phyloP scores from a whole-genome alignment of 2,113 vertebrate species.

The Bujurquina vittata region DNA sequence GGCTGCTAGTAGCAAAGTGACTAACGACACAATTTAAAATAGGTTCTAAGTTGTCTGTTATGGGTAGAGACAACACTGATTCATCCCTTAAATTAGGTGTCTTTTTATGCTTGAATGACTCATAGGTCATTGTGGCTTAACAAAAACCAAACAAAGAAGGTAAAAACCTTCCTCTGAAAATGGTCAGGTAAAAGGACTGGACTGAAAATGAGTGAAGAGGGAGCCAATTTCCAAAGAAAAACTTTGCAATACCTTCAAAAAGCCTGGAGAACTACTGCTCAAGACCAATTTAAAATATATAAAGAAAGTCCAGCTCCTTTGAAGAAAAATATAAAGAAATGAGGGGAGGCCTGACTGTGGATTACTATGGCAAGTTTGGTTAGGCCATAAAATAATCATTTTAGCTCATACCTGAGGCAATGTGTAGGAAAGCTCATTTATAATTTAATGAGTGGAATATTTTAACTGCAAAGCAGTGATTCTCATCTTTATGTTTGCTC shows the following conservation, averaged over 20 bases:
- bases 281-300: not conserved
- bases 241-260: not conserved
- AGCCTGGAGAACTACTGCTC: not conserved
- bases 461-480: not conserved
- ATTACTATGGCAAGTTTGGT: not conserved
- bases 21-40: not conserved
- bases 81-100: not conserved
- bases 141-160: too few species aligned
- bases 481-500: not conserved
- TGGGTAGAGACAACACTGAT: not conserved
- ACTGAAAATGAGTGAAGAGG: not conserved
- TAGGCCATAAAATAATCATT: not conserved
- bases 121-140: too few species aligned
- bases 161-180: too few species aligned
- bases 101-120: too few species aligned
- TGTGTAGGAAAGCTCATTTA: not conserved
- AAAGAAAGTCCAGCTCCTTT: not conserved
- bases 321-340: not conserved
- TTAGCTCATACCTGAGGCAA: not conserved
- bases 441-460: not conserved
- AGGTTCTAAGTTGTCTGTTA: not conserved
- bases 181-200: not conserved
- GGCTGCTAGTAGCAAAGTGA: not conserved
- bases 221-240: not conserved
- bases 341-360: not conserved